Percentiles rank a stretch among this genome's conserved stretches.
These are phyloP conservation scores for Dinomys branickii DNA, from an alignment of 2,113 vertebrate species.

Conservation along the genomic window DNA sequence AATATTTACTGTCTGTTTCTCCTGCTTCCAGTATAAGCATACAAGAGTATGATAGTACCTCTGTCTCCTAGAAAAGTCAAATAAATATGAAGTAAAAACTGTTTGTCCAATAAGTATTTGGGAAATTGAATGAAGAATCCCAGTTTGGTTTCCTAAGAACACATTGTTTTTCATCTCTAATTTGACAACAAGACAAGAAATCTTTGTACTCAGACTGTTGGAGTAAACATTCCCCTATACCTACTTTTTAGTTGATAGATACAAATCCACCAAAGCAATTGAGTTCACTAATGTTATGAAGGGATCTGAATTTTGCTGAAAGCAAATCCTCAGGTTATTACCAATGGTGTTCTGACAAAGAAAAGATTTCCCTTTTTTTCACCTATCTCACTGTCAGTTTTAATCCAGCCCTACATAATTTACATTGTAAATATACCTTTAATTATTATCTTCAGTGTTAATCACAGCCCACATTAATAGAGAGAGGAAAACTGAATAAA, in stretches of 20 bases:
- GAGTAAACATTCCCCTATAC: neutral
- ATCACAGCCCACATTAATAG: neutral
- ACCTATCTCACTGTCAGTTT: neutral
- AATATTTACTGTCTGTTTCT: neutral
- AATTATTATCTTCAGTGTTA: neutral
- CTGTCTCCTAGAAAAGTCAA: neutral
- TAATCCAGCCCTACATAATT: neutral
- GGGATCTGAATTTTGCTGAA: neutral
- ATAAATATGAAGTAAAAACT: neutral
- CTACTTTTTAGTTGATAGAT: neutral
- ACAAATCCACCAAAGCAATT: neutral
- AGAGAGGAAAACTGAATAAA: neutral
- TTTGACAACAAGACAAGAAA: neutral
- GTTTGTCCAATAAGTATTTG: neutral
- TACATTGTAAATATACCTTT: neutral
- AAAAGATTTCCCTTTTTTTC: neutral
- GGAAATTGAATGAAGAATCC: neutral
- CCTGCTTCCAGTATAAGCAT: neutral
- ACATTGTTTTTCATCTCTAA: neutral
- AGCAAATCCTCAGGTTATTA: neutral
- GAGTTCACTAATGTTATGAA: neutral
- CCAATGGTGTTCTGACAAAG: neutral
- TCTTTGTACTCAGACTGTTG: neutral
- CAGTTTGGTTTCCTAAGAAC: neutral
- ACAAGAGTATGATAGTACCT: neutral